Evolutionary conservation across 2,797 vertebrate genomes (phyloP).

Genomic region (Halcyon smyrnensis): DNA sequence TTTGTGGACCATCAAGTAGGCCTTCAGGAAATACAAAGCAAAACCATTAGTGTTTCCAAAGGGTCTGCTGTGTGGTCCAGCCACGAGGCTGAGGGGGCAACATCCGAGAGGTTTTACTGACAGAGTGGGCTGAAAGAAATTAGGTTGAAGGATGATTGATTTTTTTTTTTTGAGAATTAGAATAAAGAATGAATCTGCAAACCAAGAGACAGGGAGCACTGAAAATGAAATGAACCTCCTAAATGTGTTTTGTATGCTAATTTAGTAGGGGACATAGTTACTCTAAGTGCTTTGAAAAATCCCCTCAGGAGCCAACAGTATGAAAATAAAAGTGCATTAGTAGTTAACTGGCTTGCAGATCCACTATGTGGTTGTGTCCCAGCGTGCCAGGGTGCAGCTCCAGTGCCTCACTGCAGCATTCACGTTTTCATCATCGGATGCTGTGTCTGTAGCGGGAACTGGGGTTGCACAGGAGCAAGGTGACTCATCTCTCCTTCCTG

Average conservation of each 20-base stretch:
- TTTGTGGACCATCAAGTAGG: accelerated
- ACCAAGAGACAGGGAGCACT: neutral
- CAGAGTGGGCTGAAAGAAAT: neutral
- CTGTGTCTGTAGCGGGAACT: neutral
- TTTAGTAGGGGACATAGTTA: neutral
- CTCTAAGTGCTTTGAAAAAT: neutral
- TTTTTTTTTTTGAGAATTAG: neutral
- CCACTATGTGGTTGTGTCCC: neutral
- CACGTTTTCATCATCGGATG: neutral
- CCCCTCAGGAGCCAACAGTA: neutral
- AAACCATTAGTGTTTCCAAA: accelerated
- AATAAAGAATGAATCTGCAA: neutral
- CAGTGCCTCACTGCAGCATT: neutral
- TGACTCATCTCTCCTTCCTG: conserved; percentile 22
- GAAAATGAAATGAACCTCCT: neutral
- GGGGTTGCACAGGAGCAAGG: neutral
- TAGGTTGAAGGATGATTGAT: neutral
- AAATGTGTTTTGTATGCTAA: neutral
- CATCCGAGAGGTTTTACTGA: neutral
- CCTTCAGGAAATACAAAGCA: neutral
- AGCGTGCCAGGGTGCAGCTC: neutral
- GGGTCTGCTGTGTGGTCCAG: neutral
- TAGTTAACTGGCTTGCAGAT: neutral
- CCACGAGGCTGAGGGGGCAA: neutral
- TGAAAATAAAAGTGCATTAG: neutral